phyloP scores from a whole-genome alignment of 2,113 vertebrate species.

The Reinhardtius hippoglossoides region DNA sequence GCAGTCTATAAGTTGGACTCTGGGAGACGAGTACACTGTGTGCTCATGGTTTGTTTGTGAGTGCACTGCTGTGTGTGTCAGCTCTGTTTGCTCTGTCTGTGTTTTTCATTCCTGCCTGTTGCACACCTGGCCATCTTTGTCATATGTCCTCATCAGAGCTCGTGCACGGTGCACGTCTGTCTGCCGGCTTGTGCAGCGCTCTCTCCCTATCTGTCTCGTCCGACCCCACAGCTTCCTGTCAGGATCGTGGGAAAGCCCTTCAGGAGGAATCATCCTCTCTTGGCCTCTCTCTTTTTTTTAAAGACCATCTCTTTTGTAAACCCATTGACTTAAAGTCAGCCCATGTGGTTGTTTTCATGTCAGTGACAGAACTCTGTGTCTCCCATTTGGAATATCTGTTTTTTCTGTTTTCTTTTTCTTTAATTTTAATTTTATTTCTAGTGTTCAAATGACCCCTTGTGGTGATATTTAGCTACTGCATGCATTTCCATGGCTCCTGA shows the following conservation, averaged over 20 bases:
- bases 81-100: not conserved
- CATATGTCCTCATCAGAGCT: slow-evolving; percentile 7
- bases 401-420: not conserved
- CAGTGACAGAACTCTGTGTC: not conserved
- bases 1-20: slow-evolving; percentile 2
- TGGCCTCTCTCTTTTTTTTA: not conserved
- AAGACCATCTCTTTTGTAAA: not conserved
- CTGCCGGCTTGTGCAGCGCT: slow-evolving; percentile 25
- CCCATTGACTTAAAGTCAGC: slow-evolving; percentile 24
- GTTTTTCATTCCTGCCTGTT: not conserved
- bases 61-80: too few species aligned
- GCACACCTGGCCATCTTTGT: slow-evolving; percentile 6
- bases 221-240: slow-evolving; percentile 60
- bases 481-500: not conserved
- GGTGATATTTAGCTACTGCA: slow-evolving; percentile 55
- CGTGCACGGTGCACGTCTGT: slow-evolving; percentile 1
- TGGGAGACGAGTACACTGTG: slow-evolving; percentile 10
- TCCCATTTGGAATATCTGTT: slow-evolving; percentile 13
- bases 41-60: slow-evolving; percentile 4
- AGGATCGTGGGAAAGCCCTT: slow-evolving; percentile 64
- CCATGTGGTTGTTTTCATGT: slow-evolving; percentile 38
- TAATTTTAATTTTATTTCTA: slow-evolving; percentile 37
- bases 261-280: slow-evolving; percentile 22
- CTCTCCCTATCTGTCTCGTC: slow-evolving; percentile 7
- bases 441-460: slow-evolving; percentile 72